These are phyloP conservation scores for Carcinoscorpius rotundicauda DNA, from an alignment of 1,140 invertebrate genomes.

Conservation along the genomic window DNA sequence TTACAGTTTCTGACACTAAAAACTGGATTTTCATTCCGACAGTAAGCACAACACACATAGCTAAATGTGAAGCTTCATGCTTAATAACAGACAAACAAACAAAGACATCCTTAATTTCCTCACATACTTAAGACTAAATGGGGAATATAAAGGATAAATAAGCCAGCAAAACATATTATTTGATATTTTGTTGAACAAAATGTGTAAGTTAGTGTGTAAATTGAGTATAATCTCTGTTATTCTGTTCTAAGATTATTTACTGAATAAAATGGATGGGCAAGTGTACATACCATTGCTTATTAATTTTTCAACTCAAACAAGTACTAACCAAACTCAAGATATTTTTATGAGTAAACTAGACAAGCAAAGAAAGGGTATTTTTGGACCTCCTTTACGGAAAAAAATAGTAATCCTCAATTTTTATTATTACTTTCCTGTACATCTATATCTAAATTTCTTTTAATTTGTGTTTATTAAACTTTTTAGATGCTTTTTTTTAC, in stretches of 20 bases:
- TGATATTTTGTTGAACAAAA: too few relatives aligned
- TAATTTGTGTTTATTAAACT: slow-evolving; percentile 24
- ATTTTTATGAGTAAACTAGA: slow-evolving; percentile 92
- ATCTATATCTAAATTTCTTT: not conserved
- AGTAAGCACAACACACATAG: too few relatives aligned
- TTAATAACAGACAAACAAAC: too few relatives aligned
- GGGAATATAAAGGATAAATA: too few relatives aligned
- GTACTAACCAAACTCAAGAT: slow-evolving; percentile 84
- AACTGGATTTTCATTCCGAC: too few relatives aligned
- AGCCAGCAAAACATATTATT: too few relatives aligned
- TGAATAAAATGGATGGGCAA: slow-evolving; percentile 66
- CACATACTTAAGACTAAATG: too few relatives aligned
- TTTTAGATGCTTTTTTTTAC: too few relatives aligned
- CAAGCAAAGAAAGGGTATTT: slow-evolving; percentile 87
- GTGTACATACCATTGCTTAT: slow-evolving; percentile 73
- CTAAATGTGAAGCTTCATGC: too few relatives aligned
- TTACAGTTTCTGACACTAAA: too few relatives aligned
- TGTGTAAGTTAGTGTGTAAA: too few relatives aligned
- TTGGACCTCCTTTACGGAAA: slow-evolving; percentile 78
- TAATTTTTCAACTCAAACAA: slow-evolving; percentile 88
- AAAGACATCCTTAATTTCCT: too few relatives aligned
- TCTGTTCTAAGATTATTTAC: slow-evolving; percentile 54
- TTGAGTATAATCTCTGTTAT: not conserved
- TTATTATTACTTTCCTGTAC: not conserved
- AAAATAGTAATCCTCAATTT: slow-evolving; percentile 36